phyloP scores from a whole-genome alignment of 2,888 invertebrate species.

The Caenorhabditis sp. region DNA sequence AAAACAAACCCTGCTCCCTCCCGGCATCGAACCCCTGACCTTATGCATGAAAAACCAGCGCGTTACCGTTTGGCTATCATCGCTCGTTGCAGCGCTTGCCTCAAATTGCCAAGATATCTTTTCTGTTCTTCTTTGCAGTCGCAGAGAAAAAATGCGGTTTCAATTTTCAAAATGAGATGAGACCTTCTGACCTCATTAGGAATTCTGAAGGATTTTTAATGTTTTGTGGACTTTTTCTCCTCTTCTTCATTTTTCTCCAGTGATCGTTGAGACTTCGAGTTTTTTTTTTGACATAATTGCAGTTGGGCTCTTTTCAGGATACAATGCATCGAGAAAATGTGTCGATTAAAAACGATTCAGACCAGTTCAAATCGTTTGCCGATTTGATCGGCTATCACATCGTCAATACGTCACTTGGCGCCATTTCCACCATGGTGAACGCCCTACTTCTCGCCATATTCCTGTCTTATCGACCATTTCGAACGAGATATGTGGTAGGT shows the following conservation, averaged over 20 bases:
- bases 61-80: too few relatives aligned
- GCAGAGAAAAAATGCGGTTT: neutral
- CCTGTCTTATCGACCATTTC: constrained; percentile 47
- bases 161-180: neutral
- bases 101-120: too few relatives aligned
- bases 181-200: neutral
- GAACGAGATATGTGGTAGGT: constrained; percentile 51
- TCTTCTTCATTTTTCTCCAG: neutral
- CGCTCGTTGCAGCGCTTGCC: too few relatives aligned
- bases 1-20: too few relatives aligned
- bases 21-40: too few relatives aligned
- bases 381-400: constrained; percentile 54
- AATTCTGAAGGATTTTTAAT: neutral
- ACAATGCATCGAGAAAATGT: too few relatives aligned
- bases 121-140: too few relatives aligned
- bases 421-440: constrained; percentile 45
- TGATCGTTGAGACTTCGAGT: neutral
- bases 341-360: constrained; percentile 32
- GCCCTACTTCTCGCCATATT: constrained; percentile 47
- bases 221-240: neutral
- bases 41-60: too few relatives aligned
- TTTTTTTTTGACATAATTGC: neutral
- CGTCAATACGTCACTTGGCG: constrained; percentile 53
- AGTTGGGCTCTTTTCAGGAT: neutral
- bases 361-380: constrained; percentile 28